phyloP scores from a whole-genome alignment of 2,888 invertebrate genomes.

The Ennomos erosarius region DNA sequence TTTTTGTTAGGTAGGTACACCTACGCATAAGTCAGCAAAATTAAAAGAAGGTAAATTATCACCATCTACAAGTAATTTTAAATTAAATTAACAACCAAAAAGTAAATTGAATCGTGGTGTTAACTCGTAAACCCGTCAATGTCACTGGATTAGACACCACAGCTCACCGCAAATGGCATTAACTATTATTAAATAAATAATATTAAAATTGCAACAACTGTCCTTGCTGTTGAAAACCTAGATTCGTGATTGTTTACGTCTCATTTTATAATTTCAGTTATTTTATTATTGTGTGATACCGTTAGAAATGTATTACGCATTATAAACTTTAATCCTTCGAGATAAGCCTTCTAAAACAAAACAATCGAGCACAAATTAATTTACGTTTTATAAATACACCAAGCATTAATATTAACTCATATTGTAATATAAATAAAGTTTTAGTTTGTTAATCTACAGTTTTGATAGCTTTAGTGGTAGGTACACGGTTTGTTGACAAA shows the following conservation, averaged over 20 bases:
- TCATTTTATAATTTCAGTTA: constrained; percentile 41
- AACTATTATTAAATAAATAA: constrained; percentile 54
- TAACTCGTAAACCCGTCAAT: constrained; percentile 49
- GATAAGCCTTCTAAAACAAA: background rate
- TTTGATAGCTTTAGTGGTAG: constrained; percentile 2
- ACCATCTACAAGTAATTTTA: too few species aligned
- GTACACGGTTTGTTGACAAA: constrained; percentile 15
- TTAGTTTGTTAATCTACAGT: background rate
- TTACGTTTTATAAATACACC: background rate
- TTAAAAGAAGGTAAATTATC: too few species aligned
- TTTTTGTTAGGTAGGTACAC: too few species aligned
- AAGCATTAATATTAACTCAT: background rate
- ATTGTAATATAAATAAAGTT: background rate
- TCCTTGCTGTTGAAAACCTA: constrained; percentile 50
- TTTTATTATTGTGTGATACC: constrained; percentile 20
- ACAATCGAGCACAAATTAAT: background rate
- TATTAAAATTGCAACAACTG: constrained; percentile 52
- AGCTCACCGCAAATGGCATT: constrained; percentile 42
- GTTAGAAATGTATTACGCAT: background rate
- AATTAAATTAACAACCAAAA: constrained; percentile 13
- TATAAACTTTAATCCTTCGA: constrained; percentile 1
- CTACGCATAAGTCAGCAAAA: too few species aligned
- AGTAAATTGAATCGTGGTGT: constrained; percentile 47
- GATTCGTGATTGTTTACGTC: constrained; percentile 48
- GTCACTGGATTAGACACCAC: constrained; percentile 48